Evolutionary conservation across 2,888 invertebrate genomes (phyloP), one percentile per base, ranked within the genome.

Genomic region (Sinelater perroti): DNA sequence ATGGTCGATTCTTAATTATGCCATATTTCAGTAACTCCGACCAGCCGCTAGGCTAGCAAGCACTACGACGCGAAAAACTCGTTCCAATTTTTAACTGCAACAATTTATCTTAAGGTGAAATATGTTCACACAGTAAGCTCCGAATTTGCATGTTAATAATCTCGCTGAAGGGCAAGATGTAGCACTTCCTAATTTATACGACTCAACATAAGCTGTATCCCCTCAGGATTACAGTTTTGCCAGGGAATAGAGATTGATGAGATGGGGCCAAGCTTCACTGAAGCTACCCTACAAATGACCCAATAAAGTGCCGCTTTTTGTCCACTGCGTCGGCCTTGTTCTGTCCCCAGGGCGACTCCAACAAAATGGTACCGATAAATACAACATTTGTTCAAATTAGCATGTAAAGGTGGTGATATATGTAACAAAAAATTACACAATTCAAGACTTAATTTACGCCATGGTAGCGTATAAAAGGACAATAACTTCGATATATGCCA

Each of bases 161-260:
- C 24, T 40, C 14, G 24, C 14, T 14, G 16, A 40, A 24, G 3
- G 14, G 11, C 14, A 40, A 40, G 24, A 40, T 21, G n/a, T 40
- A 24, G 14, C 26, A 2, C 11, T 26, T 21, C 8, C 11, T 20
- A 40, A 40, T 40, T 24, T 24, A 40, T 24, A 40, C 16, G 24
- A 11, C 40, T 40, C 40, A 40, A 40, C 40, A 40, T 40, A 40
- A 40, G 40, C 40, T 40, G 24, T 40, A 40, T 40, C 24, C 26
- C 24, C 24, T 14, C 24, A 24, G 40, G 40, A 40, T 40, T 40
- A 24, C 13, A 24, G 40, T 24, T 40, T 40, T 24, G 40, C 40
- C 40, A 24, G 40, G 40, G 13, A 40, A 40, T 40, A 26, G 24
- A 40, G 40, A 40, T 40, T 40, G 40, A 40, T 40, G 40, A 40